These are phyloP conservation scores for Medauroidea extradentata DNA, from an alignment of 1,140 invertebrate genomes.

Conservation along the genomic window DNA sequence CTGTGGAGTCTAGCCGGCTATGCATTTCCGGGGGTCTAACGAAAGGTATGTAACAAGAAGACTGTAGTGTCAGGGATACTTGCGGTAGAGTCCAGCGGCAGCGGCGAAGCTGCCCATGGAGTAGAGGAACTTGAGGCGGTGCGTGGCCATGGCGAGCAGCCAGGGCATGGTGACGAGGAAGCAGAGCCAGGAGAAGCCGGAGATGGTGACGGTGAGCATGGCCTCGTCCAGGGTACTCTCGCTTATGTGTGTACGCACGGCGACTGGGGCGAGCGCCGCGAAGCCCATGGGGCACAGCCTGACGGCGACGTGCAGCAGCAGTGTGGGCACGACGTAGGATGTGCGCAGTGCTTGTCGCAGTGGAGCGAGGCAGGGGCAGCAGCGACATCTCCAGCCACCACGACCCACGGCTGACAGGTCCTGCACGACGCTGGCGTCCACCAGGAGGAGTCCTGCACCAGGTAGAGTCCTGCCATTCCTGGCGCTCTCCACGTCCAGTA, in stretches of 20 bases:
- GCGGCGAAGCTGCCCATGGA: background rate
- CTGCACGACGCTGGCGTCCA: no score
- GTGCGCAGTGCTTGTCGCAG: background rate
- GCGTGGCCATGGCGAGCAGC: background rate
- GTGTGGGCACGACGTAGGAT: background rate
- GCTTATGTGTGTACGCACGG: background rate
- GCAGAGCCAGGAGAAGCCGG: background rate
- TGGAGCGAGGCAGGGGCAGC: no score
- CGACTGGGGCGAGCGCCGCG: background rate
- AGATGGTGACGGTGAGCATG: background rate
- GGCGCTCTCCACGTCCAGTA: no score
- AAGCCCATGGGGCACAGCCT: slow-evolving; percentile 1
- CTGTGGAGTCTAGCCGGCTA: no score
- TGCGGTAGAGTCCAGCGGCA: background rate
- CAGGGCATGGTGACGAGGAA: background rate
- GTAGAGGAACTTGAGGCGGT: background rate
- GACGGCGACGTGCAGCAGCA: background rate
- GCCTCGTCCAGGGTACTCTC: background rate
- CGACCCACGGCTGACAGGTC: no score
- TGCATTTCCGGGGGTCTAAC: no score
- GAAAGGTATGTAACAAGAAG: no score
- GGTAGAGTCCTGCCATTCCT: no score
- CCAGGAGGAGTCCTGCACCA: no score
- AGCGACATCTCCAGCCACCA: no score
- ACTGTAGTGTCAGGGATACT: no score